Percentiles rank a stretch among this genome's conserved stretches.
These are phyloP conservation scores for Baryphthengus martii DNA, from an alignment of 2,113 vertebrate species.

Conservation along the genomic window DNA sequence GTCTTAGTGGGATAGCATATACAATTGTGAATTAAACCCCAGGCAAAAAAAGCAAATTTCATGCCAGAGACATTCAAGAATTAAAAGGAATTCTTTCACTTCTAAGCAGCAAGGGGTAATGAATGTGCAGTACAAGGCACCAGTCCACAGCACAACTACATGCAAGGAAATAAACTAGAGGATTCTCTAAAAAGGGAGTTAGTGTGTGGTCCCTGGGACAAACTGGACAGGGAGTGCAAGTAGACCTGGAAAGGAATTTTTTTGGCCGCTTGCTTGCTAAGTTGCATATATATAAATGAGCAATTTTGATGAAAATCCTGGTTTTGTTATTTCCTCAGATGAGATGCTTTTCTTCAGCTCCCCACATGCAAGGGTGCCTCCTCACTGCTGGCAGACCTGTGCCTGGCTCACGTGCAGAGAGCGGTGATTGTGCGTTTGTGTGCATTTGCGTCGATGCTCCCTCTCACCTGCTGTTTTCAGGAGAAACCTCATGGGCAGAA, in stretches of 20 bases:
- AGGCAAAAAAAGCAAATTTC: background rate
- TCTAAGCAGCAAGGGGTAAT: background rate
- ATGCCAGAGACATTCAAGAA: background rate
- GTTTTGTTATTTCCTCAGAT: background rate
- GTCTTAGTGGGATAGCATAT: background rate
- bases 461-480: background rate
- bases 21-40: background rate
- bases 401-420: accelerated
- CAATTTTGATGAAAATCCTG: background rate
- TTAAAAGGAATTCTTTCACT: background rate
- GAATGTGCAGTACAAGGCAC: accelerated
- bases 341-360: background rate
- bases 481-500: background rate
- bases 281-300: background rate
- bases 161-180: background rate
- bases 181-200: background rate
- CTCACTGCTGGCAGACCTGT: accelerated
- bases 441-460: accelerated
- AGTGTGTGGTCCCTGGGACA: background rate
- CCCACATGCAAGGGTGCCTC: background rate
- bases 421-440: accelerated
- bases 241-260: background rate
- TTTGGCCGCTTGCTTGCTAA: background rate
- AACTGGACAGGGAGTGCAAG: background rate
- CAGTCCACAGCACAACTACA: background rate